Conservation (phyloP, 2,113 vertebrate genomes). For the Mionectes macconnelli region DNA sequence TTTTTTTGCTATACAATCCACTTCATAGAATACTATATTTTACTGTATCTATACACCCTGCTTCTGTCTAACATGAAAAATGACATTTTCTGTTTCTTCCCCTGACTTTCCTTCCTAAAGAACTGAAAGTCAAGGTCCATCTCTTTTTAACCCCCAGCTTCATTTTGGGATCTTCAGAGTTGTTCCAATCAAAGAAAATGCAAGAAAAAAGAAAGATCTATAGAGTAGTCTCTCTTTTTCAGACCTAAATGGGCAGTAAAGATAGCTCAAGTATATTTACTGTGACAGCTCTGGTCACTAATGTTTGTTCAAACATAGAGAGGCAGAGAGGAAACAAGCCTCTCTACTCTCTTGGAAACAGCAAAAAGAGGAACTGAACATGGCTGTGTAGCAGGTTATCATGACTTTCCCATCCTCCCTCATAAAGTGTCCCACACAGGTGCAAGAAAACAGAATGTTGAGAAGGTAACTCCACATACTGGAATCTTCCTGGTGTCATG, state of each 20-base stretch:
- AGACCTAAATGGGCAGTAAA: background rate
- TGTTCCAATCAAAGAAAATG: background rate
- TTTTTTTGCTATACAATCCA: background rate
- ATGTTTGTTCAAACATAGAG: background rate
- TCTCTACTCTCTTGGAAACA: background rate
- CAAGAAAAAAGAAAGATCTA: background rate
- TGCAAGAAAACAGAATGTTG: background rate
- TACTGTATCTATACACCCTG: background rate
- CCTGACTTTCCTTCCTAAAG: background rate
- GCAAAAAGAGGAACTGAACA: background rate
- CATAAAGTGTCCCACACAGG: background rate
- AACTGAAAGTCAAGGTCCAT: background rate
- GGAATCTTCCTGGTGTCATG: background rate
- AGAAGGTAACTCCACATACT: background rate
- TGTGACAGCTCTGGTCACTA: background rate
- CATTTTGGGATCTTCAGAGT: background rate
- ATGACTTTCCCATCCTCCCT: background rate
- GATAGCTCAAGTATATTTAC: background rate
- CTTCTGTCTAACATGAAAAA: background rate
- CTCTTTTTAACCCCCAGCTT: accelerated
- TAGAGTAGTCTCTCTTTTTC: background rate
- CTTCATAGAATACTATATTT: background rate
- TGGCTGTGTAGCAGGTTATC: background rate
- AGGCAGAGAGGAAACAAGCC: background rate
- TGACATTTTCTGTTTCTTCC: background rate